Percentiles rank a stretch among this genome's conserved stretches.
Conservation (phyloP, 2,797 vertebrate genomes). For the Myotis myotis region DNA sequence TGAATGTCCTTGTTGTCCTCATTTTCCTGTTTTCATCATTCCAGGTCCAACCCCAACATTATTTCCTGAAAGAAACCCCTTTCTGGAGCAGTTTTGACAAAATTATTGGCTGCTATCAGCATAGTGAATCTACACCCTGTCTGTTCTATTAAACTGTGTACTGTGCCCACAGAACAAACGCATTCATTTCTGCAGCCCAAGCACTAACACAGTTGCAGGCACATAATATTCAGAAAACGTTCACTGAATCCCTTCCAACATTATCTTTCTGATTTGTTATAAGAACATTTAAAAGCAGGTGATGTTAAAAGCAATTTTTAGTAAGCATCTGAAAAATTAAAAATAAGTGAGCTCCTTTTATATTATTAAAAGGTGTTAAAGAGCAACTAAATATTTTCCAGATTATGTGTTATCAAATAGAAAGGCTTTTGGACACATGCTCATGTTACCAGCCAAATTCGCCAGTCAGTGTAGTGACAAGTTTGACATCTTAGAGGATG, state of each 20-base stretch:
- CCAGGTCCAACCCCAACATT: background rate
- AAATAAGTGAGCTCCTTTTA: background rate
- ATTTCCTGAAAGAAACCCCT: slow-evolving; percentile 41
- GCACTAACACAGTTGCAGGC: background rate
- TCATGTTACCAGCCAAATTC: slow-evolving; percentile 3
- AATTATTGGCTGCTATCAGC: slow-evolving; percentile 17
- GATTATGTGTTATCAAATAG: background rate
- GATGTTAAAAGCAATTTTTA: background rate
- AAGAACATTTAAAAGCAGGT: slow-evolving; percentile 38
- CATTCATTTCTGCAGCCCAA: slow-evolving; percentile 6
- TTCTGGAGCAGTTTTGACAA: slow-evolving; percentile 42
- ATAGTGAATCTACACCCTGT: background rate
- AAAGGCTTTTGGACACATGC: background rate
- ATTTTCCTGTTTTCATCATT: background rate
- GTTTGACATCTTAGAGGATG: background rate
- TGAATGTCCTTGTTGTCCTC: background rate
- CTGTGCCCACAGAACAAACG: background rate
- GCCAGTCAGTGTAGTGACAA: background rate
- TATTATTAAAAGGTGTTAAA: slow-evolving; percentile 31
- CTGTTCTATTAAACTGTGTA: background rate
- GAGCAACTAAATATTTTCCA: slow-evolving; percentile 9
- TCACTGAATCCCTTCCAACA: background rate
- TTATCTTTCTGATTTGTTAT: background rate
- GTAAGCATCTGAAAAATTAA: background rate
- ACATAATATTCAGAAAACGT: background rate